These are phyloP conservation scores for Ammodytes dubius DNA, from an alignment of 2,113 vertebrate genomes.

Conservation along the genomic window DNA sequence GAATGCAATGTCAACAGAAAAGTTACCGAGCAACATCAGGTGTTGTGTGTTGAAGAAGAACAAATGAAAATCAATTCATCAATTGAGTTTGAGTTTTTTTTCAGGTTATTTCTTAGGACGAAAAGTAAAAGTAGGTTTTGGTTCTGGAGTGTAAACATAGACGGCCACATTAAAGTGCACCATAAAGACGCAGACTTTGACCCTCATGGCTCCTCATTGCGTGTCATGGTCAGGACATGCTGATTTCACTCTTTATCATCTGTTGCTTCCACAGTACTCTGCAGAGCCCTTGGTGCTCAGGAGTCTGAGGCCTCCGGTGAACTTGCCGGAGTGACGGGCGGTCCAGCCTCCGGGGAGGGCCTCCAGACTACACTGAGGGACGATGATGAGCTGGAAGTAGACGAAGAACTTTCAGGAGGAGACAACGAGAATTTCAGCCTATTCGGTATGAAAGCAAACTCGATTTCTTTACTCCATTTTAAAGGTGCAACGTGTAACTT, in stretches of 20 bases:
- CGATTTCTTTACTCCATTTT: not conserved
- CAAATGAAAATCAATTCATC: not conserved
- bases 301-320: slow-evolving; percentile 59
- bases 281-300: slow-evolving; percentile 55
- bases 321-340: slow-evolving; percentile 58
- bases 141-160: not conserved
- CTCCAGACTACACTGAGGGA: slow-evolving; percentile 59
- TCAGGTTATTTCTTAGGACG: not conserved
- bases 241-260: not conserved
- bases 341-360: slow-evolving; percentile 76
- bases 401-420: slow-evolving; percentile 68
- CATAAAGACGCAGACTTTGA: not conserved
- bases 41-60: not conserved
- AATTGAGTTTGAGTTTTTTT: not conserved
- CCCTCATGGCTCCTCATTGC: not conserved
- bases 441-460: slow-evolving; percentile 54
- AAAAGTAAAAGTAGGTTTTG: not conserved
- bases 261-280: slow-evolving; percentile 58
- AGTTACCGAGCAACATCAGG: not conserved
- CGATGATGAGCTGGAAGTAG: slow-evolving; percentile 68
- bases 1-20: not conserved
- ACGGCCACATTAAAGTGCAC: not conserved
- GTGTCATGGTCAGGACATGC: not conserved
- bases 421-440: slow-evolving; percentile 21
- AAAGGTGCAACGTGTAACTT: not conserved